Evolutionary conservation across 2,797 vertebrate species (phyloP), one percentile per base, ranked within the genome.

Genomic region (Remorina albescens): DNA sequence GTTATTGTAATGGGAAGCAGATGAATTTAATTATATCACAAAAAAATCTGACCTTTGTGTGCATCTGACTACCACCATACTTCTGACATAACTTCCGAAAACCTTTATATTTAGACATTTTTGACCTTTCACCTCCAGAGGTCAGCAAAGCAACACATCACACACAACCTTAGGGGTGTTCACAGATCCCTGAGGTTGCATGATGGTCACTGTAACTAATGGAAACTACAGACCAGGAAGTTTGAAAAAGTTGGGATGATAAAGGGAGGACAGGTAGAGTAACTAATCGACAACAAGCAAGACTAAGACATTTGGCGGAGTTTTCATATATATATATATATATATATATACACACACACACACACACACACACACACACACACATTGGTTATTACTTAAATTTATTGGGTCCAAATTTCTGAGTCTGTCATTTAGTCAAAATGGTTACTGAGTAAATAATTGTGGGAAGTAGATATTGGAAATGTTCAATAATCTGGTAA

Each of bases 111-210:
- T 76, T 49, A 49, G 18, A 36, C 39, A 66, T 18, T 8, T 63
- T 53, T 67, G 59, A 77, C 66, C 54, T 51, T 70, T 86, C 23
- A 83, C 85, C 73, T 67, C 57, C 51, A 70, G 67, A 42, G 72
- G 69, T 73, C 78, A 73, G 81, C 39, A 66, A 50, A 72, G 68
- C 57, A 76, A 36, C 58, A 58, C 5, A 34, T 28, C 12, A 23
- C 36, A 28, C 9, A n/a, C n/a, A 59, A 50, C 44, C 36, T 32
- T 1, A 37, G 12, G 39, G 47, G 26, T 25, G 54, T 26, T 46
- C 8, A 60, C 15, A 25, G n/a, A n/a, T n/a, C n/a, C n/a, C n/a
- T n/a, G n/a, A n/a, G n/a, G n/a, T n/a, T n/a, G n/a, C n/a, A n/a
- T n/a, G n/a, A n/a, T n/a, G 23, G 18, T 59, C 8, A 5, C 6